Evolutionary conservation across 2,888 invertebrate genomes (phyloP).

Genomic region (Seira sanloemensis): DNA sequence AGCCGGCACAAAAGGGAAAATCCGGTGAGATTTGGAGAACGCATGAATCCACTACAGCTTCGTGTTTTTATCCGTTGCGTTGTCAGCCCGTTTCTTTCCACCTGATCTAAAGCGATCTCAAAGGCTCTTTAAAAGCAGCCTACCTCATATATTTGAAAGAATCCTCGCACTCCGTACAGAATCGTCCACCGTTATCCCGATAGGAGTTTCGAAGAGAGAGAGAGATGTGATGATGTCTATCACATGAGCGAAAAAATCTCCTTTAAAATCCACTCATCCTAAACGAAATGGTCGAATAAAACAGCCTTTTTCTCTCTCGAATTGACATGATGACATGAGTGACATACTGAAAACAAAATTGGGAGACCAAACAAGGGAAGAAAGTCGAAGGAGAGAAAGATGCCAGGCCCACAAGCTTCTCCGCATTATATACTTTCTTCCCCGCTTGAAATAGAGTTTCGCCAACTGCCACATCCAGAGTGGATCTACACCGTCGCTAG

Average conservation of each 20-base stretch:
- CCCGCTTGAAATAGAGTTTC: not conserved
- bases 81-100: too few species aligned
- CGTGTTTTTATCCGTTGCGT: too few species aligned
- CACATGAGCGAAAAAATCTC: constrained; percentile 38
- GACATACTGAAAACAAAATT: constrained; percentile 46
- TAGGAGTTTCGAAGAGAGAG: too few species aligned
- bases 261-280: constrained; percentile 59
- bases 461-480: not conserved
- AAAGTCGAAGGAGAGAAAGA: not conserved
- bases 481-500: too few species aligned
- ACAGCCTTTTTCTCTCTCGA: constrained; percentile 30
- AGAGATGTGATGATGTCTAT: constrained; percentile 3
- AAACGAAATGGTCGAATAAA: constrained; percentile 56
- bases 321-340: constrained; percentile 62
- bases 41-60: too few species aligned
- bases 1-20: constrained; percentile 54
- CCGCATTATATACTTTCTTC: constrained; percentile 4
- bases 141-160: too few species aligned
- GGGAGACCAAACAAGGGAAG: not conserved
- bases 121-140: too few species aligned
- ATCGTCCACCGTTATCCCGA: too few species aligned
- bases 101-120: too few species aligned
- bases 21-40: too few species aligned
- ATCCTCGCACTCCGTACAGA: too few species aligned
- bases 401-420: not conserved